Evolutionary conservation across 2,797 vertebrate genomes (phyloP).

Genomic region (Urocyon cinereoargenteus): DNA sequence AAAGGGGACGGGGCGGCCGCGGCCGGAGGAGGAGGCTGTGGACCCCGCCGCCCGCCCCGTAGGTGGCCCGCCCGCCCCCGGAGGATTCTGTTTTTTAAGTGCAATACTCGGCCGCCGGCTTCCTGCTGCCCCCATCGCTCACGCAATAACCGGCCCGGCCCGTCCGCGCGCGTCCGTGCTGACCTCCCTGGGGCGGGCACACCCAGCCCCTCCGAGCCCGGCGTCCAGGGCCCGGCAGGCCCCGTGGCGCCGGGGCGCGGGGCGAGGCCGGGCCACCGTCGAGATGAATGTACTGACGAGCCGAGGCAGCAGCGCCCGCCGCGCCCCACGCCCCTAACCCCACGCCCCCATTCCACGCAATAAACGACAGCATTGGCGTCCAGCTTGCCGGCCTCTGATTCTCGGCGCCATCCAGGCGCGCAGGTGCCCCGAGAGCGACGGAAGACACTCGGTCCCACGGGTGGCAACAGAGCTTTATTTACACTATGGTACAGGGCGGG

Average conservation of each 20-base stretch:
- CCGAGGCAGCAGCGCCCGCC: constrained; percentile 59
- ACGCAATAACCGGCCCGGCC: constrained; percentile 77
- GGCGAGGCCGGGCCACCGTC: constrained; percentile 50
- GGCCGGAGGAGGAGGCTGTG: neutral
- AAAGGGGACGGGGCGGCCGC: constrained; percentile 35
- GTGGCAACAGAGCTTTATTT: constrained; percentile 66
- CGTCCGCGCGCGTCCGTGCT: neutral
- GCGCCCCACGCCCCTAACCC: constrained; percentile 65
- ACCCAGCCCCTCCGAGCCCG: constrained; percentile 43
- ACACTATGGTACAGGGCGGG: neutral
- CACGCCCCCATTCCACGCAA: constrained; percentile 88
- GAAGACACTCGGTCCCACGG: neutral
- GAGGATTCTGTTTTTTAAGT: constrained; percentile 56
- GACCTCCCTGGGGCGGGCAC: neutral
- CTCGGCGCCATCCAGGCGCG: accelerated
- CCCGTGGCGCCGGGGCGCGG: neutral
- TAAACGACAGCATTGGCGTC: constrained; percentile 88
- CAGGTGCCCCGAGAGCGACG: no score
- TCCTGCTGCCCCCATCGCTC: constrained; percentile 67
- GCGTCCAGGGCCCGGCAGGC: neutral
- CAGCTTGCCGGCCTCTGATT: constrained; percentile 59
- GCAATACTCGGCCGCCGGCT: constrained; percentile 75
- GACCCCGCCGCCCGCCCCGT: constrained; percentile 61
- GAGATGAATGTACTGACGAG: constrained; percentile 78
- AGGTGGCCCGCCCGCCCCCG: neutral